These are phyloP conservation scores for Mastomys coucha DNA, from an alignment of 2,113 vertebrate species.

Conservation along the genomic window DNA sequence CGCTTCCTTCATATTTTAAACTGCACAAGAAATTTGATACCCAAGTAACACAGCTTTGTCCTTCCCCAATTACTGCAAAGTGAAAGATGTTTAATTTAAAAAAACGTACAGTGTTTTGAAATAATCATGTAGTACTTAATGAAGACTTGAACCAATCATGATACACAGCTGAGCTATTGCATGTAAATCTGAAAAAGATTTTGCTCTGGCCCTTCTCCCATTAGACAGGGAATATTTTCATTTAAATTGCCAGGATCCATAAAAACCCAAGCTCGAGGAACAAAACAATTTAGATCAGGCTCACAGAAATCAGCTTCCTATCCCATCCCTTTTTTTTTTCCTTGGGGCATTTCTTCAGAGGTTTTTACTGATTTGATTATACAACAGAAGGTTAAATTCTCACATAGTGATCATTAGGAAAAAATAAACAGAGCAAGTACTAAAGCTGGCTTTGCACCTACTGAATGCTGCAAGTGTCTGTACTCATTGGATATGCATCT, in stretches of 20 bases:
- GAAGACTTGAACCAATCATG: conserved; percentile 63
- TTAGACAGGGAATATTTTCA: conserved; percentile 64
- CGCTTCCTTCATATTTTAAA: conserved; percentile 60
- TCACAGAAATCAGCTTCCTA: conserved; percentile 65
- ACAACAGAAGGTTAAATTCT: conserved; percentile 80
- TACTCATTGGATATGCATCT: conserved; percentile 99
- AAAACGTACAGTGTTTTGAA: conserved; percentile 58
- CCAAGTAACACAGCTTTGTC: conserved; percentile 56
- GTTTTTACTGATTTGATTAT: conserved; percentile 62
- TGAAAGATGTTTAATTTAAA: conserved; percentile 69
- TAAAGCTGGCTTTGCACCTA: conserved; percentile 99
- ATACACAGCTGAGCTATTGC: conserved; percentile 48
- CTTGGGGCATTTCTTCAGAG: conserved; percentile 65
- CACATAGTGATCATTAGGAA: conserved; percentile 84
- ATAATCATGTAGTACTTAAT: conserved; percentile 59
- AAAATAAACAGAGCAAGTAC: conserved; percentile 92
- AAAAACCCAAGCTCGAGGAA: conserved; percentile 44
- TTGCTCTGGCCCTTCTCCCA: conserved; percentile 26
- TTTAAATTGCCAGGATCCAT: conserved; percentile 53
- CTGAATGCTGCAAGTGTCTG: conserved; percentile 99
- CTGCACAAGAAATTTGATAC: conserved; percentile 54
- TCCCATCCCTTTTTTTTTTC: conserved; percentile 40
- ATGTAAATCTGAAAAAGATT: conserved; percentile 53
- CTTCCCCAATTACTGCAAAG: conserved; percentile 55
- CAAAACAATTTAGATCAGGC: conserved; percentile 57